Percentiles rank a stretch among this genome's conserved stretches.
Evolutionary conservation across 1,140 invertebrate species (phyloP).

Genomic region (Laupala kohalensis): DNA sequence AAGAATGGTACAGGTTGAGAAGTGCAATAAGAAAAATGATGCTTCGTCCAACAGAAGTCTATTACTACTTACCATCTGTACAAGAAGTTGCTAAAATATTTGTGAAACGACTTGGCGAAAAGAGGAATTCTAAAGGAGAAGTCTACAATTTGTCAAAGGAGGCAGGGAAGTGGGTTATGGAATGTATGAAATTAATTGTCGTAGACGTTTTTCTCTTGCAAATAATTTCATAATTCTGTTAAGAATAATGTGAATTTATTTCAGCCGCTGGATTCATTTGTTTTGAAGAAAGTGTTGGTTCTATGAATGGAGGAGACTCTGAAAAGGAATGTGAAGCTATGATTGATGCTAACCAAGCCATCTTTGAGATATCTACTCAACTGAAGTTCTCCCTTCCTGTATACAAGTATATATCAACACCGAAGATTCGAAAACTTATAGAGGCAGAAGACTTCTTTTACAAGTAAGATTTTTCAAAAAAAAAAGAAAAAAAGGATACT

Average conservation of each 20-base stretch:
- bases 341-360: constrained; percentile 28
- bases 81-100: constrained; percentile 29
- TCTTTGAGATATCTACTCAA: constrained; percentile 29
- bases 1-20: constrained; percentile 34
- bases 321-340: constrained; percentile 25
- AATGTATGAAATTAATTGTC: constrained; percentile 12
- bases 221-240: too few species aligned
- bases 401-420: constrained; percentile 30
- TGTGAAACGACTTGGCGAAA: constrained; percentile 22
- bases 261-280: constrained; percentile 35
- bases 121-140: constrained; percentile 16
- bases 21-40: constrained; percentile 32
- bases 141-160: constrained; percentile 20
- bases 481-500: too few species aligned
- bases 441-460: constrained; percentile 31
- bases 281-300: constrained; percentile 33
- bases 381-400: constrained; percentile 32
- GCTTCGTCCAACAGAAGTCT: constrained; percentile 31
- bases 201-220: too few species aligned
- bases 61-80: constrained; percentile 30
- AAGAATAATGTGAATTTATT: constrained; percentile 30
- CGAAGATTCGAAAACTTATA: constrained; percentile 27
- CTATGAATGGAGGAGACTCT: constrained; percentile 21
- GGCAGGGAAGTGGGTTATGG: constrained; percentile 28
- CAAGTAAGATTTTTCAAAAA: too few species aligned